These are phyloP conservation scores for Cyrtorhinus lividipennis DNA, from an alignment of 1,140 invertebrate species.

Conservation along the genomic window DNA sequence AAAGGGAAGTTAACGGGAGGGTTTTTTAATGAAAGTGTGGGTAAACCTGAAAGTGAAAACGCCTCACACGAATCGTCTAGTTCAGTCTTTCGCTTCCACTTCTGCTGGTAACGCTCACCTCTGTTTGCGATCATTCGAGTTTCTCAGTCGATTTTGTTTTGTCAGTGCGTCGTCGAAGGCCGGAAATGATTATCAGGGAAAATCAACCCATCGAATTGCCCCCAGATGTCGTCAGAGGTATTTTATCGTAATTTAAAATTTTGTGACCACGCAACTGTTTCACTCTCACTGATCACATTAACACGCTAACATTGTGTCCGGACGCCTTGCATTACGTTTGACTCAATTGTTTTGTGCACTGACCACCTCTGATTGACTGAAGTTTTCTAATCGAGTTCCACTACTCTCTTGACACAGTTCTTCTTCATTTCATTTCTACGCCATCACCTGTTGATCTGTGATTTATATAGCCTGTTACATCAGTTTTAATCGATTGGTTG, in stretches of 20 bases:
- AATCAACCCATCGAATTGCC: conserved; percentile 76
- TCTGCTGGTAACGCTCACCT: background rate
- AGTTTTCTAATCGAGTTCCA: background rate
- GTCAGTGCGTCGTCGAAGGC: conserved; percentile 51
- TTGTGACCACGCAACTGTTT: background rate
- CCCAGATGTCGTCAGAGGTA: conserved; percentile 81
- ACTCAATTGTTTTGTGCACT: background rate
- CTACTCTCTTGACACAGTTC: background rate
- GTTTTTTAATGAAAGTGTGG: too few species aligned
- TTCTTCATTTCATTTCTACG: too few species aligned
- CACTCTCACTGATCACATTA: background rate
- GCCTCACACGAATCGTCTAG: too few species aligned
- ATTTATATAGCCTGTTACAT: too few species aligned
- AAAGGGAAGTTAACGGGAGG: too few species aligned
- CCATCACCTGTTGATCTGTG: too few species aligned
- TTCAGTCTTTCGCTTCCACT: background rate
- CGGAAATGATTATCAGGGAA: conserved; percentile 81
- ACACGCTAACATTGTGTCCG: too few species aligned
- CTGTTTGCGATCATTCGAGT: too few species aligned
- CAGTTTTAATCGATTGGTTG: too few species aligned
- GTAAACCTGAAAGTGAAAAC: too few species aligned
- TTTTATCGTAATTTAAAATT: conserved; percentile 9
- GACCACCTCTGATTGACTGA: background rate
- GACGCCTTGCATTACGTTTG: too few species aligned
- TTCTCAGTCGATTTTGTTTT: conserved; percentile 25